Percentiles rank a stretch among this genome's conserved stretches.
phyloP scores from a whole-genome alignment of 2,797 vertebrate species.

The Acanthurus tractus region DNA sequence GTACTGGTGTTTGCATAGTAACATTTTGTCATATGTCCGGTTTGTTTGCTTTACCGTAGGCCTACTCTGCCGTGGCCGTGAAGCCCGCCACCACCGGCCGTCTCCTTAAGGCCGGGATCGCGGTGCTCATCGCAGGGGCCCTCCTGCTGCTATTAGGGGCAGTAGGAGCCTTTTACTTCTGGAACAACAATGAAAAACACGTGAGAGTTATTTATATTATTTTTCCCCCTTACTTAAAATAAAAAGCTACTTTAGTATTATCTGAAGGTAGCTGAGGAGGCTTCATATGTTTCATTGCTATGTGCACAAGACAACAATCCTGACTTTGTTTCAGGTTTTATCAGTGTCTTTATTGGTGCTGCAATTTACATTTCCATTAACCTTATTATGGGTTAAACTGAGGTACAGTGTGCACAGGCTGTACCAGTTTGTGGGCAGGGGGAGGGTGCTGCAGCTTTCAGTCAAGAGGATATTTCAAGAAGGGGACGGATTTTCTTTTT shows the following conservation, averaged over 20 bases:
- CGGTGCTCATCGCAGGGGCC: slow-evolving; percentile 88
- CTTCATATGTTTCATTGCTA: not conserved
- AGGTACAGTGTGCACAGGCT: not conserved
- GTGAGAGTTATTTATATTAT: slow-evolving; percentile 77
- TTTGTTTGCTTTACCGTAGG: slow-evolving; percentile 73
- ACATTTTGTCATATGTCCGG: not conserved
- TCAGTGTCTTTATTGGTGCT: not conserved
- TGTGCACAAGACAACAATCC: not conserved
- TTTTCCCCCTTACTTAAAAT: no score
- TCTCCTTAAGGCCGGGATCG: slow-evolving; percentile 90
- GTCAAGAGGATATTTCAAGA: not conserved
- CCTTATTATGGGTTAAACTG: not conserved
- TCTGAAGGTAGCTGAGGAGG: not conserved
- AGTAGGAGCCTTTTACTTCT: slow-evolving; percentile 93
- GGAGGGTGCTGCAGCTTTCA: not conserved
- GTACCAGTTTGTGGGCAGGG: no score
- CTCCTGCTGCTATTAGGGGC: slow-evolving; percentile 91
- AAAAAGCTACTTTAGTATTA: no score
- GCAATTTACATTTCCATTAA: not conserved
- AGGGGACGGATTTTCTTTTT: not conserved
- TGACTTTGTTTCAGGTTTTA: not conserved
- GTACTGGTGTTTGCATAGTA: no score
- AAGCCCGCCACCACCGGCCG: slow-evolving; percentile 86
- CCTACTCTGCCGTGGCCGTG: slow-evolving; percentile 86
- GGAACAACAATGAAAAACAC: slow-evolving; percentile 92